Base-by-base conservation (phyloP, 2,113 vertebrate species). In the Pedionomus torquatus region DNA sequence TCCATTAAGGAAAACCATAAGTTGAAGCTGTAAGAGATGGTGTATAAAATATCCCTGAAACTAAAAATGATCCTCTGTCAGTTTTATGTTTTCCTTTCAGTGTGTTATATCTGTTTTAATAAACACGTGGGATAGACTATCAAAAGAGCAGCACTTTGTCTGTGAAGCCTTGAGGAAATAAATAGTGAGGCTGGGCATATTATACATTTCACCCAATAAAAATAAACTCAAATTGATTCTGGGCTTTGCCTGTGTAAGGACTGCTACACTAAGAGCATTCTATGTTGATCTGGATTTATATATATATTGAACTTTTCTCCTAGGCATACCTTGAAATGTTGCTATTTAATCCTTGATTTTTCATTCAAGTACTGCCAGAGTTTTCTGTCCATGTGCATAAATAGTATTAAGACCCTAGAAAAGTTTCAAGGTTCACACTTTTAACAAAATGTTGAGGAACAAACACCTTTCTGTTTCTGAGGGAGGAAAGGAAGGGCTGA, bases 81-180 rank as follows among this genome's bases (percentile, higher is more conserved):
- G 57, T 76, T 94, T 89, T 88, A 93, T 75, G 65, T 87, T 94
- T 96, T 68, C 28, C 35, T 94, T 96, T 94, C 65, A 52, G 48
- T 86, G 37, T 77, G 31, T 90, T 93, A 35, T 74, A 81, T 80
- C 76, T 86, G 7, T 90, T 94, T 94, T 95, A 92, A 89, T 90
- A 92, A 96, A 91, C 48, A 48, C n/a, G 4, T 79, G 65, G 83
- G 19, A 65, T 52, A 71, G 83, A 65, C 71, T 89, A 65, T 84
- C 52, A 74, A 78, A 92, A 84, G 60, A 92, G 24, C 33, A 93
- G 48, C 58, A 63, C 81, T 97, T 91, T 43, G 10, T 65, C 52
- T 46, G 20, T 86, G 81, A 82, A 96, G 41, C 52, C 57, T 91
- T 81, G 83, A 92, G 49, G 65, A 95, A 95, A 85, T 75, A 94